Base-by-base conservation (phyloP, 2,113 vertebrate genomes). In the Ifrita kowaldi region DNA sequence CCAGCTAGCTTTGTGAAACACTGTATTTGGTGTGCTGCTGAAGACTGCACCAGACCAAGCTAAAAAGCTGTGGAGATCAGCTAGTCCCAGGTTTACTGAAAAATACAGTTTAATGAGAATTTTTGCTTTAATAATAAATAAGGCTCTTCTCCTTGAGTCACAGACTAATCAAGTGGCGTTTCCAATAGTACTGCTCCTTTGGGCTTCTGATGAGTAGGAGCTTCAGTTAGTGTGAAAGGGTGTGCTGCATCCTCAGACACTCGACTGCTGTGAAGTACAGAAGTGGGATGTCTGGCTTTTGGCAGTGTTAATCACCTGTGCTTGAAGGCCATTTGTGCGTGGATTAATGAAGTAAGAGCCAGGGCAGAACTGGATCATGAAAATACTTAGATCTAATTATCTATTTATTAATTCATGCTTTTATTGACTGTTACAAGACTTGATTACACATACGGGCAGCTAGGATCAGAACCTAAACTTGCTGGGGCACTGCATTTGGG, bases 41-140 rank as follows among this genome's bases (percentile, higher is more conserved):
- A 70, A 74, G 55, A 30, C 28, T 59, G 27, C 52, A 74, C 71
- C 33, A 80, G 75, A 93, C 67, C 6, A 50, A 83, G 56, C 47
- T 74, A 74, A 74, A 93, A 91, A 77, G 78, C 67, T 11, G 7
- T 73, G 57, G 70, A 60, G 55, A 94, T 82, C 53, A 76, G 19
- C 53, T 75, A 83, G 55, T 89, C 57, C 57, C 41, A 69, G 10
- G 55, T 94, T 95, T 94, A 63, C 50, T 55, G 85, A 91, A 92
- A 94, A 88, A 88, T 86, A 69, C 39, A 90, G 71, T 74, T 70
- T 95, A 94, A 96, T 95, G 90, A 94, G 71, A 91, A 73, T 73
- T 93, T 92, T 91, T 83, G 33, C 83, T 93, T 95, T 88, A 96
- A 88, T 91, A 96, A 93, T 88, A 91, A 85, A 95, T 95, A 85